These are phyloP conservation scores for Otocyon megalotis DNA, from an alignment of 2,113 vertebrate species.

Conservation along the genomic window DNA sequence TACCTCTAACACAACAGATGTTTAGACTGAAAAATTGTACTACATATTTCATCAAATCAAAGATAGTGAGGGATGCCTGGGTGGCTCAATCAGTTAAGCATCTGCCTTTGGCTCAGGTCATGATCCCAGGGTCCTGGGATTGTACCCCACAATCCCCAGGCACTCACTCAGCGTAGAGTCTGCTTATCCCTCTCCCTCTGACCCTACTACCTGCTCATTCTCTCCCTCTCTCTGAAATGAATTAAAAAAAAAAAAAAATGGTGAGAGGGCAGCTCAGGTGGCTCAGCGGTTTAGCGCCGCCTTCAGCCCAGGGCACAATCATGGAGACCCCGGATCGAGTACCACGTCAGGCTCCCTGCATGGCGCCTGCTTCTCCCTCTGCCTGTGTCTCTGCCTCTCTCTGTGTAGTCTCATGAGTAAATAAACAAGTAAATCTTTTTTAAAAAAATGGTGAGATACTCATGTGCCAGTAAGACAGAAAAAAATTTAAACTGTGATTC, in stretches of 20 bases:
- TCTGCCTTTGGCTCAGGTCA: not conserved
- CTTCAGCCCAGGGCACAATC: no score
- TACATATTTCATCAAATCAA: not conserved
- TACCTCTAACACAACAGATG: not conserved
- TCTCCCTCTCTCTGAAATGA: not conserved
- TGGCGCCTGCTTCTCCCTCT: no score
- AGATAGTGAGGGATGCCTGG: not conserved
- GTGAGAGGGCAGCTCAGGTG: no score
- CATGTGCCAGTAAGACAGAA: constrained; percentile 12
- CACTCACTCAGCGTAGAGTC: not conserved
- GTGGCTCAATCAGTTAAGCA: not conserved
- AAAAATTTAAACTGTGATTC: not conserved
- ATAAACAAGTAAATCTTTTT: no score
- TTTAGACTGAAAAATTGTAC: not conserved
- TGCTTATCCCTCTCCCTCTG: not conserved
- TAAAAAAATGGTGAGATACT: not conserved
- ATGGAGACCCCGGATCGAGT: no score
- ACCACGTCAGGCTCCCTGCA: no score
- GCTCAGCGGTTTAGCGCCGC: no score
- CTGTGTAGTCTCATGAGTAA: no score
- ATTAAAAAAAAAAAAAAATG: not conserved
- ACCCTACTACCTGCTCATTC: not conserved
- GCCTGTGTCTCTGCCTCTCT: no score
- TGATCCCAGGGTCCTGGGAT: not conserved
- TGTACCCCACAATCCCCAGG: no score